phyloP scores from a whole-genome alignment of 2,888 invertebrate species.

The Pasiphila rectangulata region DNA sequence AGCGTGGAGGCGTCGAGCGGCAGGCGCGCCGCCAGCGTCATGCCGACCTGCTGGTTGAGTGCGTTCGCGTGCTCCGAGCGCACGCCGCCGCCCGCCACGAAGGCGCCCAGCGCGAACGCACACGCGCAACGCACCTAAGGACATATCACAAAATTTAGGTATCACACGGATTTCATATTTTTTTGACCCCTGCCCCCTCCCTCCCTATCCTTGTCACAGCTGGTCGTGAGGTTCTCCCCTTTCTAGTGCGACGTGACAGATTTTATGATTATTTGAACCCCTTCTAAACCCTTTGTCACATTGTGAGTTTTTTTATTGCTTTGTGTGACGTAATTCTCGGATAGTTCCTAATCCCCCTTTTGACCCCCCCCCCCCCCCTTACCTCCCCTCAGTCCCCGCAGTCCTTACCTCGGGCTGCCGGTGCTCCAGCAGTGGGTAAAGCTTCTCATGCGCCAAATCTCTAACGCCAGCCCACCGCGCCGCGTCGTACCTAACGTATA shows the following conservation, averaged over 20 bases:
- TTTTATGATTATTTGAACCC: no score
- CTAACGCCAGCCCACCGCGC: constrained; percentile 96
- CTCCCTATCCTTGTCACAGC: no score
- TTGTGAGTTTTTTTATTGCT: no score
- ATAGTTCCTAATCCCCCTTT: no score
- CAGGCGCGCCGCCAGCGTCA: constrained; percentile 89
- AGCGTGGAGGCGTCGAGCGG: constrained; percentile 92
- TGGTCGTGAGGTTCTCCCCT: no score
- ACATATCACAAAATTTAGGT: background rate
- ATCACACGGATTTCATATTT: no score
- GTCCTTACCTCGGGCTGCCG: constrained; percentile 87
- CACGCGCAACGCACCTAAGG: constrained; percentile 94
- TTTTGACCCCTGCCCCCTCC: no score
- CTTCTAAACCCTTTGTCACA: no score
- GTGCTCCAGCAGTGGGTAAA: constrained; percentile 90
- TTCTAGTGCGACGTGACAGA: no score
- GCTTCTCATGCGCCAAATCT: constrained; percentile 97
- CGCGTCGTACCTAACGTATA: constrained; percentile 63
- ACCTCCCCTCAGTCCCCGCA: no score
- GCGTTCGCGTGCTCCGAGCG: constrained; percentile 96
- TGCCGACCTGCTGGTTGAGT: constrained; percentile 95
- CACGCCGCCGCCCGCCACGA: constrained; percentile 91
- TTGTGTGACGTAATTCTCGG: no score
- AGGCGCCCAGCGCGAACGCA: constrained; percentile 96
- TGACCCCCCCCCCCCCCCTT: no score